Evolutionary conservation across 2,797 vertebrate genomes (phyloP).

Genomic region (Hypotaenidia okinawae): DNA sequence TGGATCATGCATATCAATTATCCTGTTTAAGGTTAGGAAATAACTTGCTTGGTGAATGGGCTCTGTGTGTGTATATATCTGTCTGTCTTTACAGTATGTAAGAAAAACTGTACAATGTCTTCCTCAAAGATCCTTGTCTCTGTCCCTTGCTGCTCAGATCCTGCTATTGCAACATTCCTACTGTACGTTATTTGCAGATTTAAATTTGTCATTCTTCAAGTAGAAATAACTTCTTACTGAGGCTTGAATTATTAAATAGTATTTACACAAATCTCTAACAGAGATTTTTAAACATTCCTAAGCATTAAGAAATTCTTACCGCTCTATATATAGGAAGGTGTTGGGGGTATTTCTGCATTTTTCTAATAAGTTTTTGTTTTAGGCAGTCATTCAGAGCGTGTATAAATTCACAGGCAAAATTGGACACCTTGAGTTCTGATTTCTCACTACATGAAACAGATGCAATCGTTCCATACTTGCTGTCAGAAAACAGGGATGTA

Average conservation of each 20-base stretch:
- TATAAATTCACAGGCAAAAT: background rate
- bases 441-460: background rate
- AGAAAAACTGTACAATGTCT: background rate
- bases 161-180: background rate
- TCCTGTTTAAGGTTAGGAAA: background rate
- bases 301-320: background rate
- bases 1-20: background rate
- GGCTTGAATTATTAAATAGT: background rate
- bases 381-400: background rate
- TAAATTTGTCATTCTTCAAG: background rate
- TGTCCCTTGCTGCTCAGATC: background rate
- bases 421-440: background rate
- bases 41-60: background rate
- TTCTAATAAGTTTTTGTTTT: background rate
- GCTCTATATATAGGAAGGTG: background rate
- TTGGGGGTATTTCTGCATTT: background rate
- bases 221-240: background rate
- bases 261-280: background rate
- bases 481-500: background rate
- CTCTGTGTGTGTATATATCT: background rate
- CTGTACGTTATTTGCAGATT: background rate
- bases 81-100: background rate
- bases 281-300: background rate
- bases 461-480: background rate
- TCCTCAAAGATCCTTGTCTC: background rate